Conservation (phyloP, 2,113 vertebrate genomes). For the Lophura nycthemera region DNA sequence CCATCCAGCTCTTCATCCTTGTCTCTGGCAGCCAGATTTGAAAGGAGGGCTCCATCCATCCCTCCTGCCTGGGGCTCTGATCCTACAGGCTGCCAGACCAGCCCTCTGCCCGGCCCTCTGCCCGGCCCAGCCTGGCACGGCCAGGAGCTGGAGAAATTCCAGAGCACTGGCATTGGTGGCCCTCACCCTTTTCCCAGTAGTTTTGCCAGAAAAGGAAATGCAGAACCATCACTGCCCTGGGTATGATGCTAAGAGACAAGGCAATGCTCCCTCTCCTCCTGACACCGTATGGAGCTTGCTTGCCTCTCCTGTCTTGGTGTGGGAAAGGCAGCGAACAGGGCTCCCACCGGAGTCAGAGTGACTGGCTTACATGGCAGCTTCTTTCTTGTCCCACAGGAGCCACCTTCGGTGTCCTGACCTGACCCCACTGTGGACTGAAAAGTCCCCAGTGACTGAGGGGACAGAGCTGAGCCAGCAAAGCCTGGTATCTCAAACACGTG, state of each 20-base stretch:
- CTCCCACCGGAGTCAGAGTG: not conserved
- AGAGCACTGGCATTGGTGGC: not conserved
- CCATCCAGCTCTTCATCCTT: not conserved
- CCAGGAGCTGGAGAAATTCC: not conserved
- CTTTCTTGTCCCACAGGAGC: not conserved
- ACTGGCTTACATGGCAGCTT: not conserved
- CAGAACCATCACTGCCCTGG: not conserved
- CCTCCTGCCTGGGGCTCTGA: not conserved
- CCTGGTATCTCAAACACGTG: rapidly evolving
- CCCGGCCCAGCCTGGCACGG: not conserved
- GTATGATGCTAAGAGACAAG: not conserved
- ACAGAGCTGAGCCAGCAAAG: not conserved
- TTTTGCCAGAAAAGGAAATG: not conserved
- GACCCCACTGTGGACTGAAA: not conserved
- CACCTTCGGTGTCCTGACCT: not conserved
- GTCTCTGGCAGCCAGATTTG: not conserved
- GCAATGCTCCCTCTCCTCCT: not conserved
- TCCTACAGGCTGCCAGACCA: not conserved
- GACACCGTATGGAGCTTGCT: rapidly evolving
- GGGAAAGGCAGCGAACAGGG: not conserved
- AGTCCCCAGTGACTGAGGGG: not conserved
- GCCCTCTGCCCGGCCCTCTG: not conserved
- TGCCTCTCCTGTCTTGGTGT: not conserved
- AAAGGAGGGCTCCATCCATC: not conserved
- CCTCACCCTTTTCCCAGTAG: not conserved